Conservation (phyloP, 2,888 invertebrate species). For the Podabrus alpinus region DNA sequence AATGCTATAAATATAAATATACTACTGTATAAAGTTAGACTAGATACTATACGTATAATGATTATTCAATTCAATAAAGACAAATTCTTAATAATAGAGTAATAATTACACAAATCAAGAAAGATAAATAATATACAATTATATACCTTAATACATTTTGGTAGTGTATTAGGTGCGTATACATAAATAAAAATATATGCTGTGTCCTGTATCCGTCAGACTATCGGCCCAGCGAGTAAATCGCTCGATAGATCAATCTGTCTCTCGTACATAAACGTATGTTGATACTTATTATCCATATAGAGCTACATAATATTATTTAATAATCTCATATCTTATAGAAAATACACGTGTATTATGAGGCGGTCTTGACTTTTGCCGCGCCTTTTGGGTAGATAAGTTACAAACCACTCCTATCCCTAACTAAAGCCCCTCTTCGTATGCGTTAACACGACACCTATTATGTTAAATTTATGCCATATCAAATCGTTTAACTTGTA, state of each 20-base stretch:
- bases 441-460: constrained; percentile 38
- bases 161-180: too few species aligned
- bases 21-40: too few species aligned
- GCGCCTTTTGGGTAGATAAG: constrained; percentile 37
- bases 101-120: too few species aligned
- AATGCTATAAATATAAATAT: too few species aligned
- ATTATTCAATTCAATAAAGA: too few species aligned
- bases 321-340: constrained; percentile 4
- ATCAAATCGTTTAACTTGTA: constrained; percentile 43
- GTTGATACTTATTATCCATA: not conserved
- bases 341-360: constrained; percentile 26
- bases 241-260: not conserved
- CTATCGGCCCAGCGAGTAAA: not conserved
- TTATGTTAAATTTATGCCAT: constrained; percentile 44
- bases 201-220: not conserved
- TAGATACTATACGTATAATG: too few species aligned
- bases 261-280: not conserved
- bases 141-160: too few species aligned
- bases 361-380: constrained; percentile 24
- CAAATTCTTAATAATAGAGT: too few species aligned
- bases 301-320: constrained; percentile 9
- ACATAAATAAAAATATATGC: not conserved
- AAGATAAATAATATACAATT: too few species aligned
- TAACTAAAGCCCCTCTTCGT: constrained; percentile 29
- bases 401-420: constrained; percentile 36